Base-by-base conservation (phyloP, 2,888 invertebrate genomes). In the Cheilosia scutellata region DNA sequence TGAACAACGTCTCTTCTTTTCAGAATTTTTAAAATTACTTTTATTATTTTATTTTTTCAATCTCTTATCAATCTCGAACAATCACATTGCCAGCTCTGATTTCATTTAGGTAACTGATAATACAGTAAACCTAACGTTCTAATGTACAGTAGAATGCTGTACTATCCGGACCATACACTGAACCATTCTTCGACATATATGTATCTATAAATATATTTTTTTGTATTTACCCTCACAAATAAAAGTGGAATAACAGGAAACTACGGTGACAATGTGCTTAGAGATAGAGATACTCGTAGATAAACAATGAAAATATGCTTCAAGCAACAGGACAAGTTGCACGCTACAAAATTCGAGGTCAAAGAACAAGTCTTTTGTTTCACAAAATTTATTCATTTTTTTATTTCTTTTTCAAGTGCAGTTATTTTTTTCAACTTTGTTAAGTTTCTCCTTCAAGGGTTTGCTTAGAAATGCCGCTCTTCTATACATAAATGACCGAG, bases 281-380 rank as follows among this genome's bases (percentile, higher is more conserved):
- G 65, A 42, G 16, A 13, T 27, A 62, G 47, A 33, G 20, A 16
- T 20, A 7, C 47, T 51, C 44, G 20, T 11, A 11, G 29, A 31
- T 42, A 53, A 4, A 47, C 13, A 57, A 9, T 44, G 31, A 7
- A 20, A 13, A 31, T 27, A 11, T 16, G 66, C 82, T 42, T 25
- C 13, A 55, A 78, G 82, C 82, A 83, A 83, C 82, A 83, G 82
- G 78, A 42, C 66, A 68, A 66, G 44, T 70, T 7, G 31, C 20
- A 55, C 70, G 20, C 20, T 66, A 44, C 16, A 4, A 58, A 70
- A 55, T 83, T 83, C 82, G 82, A 68, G 82, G 82, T 83, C 72
- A 72, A 77, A 44, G 1, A 20, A 20, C 27, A 31, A 29, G 44
- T 6, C 58, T 47, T 63, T 63, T 62, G 27, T 58, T 49, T 49